A percentile compares a stretch with the other conserved stretches of the same genome.
phyloP scores from a whole-genome alignment of 2,797 vertebrate species.

The Macrochelys suwanniensis region DNA sequence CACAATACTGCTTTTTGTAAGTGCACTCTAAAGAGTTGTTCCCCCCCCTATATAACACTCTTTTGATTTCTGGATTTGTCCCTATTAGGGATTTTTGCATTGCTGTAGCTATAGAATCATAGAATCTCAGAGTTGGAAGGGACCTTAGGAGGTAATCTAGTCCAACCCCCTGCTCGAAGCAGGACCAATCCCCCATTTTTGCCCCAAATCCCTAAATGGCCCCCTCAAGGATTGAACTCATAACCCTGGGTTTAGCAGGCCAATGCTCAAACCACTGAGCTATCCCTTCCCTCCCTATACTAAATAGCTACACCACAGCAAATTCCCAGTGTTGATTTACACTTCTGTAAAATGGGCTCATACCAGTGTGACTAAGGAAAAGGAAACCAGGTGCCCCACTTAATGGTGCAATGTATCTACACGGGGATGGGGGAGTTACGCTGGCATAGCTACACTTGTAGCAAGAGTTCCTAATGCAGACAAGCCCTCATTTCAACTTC shows the following conservation, averaged over 20 bases:
- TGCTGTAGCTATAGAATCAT: neutral
- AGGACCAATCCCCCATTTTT: too few relatives aligned
- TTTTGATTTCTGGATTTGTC: neutral
- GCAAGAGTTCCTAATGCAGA: neutral
- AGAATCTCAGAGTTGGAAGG: too few relatives aligned
- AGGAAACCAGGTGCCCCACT: neutral
- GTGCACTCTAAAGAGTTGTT: neutral
- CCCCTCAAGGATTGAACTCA: too few relatives aligned
- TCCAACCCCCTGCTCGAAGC: too few relatives aligned
- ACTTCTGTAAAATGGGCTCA: neutral
- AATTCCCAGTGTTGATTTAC: neutral
- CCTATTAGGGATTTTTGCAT: conserved; percentile 3
- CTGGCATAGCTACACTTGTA: neutral
- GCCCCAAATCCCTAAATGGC: too few relatives aligned
- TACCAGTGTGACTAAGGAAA: accelerated
- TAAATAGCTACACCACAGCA: neutral
- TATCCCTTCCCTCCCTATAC: too few relatives aligned
- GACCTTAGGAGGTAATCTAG: too few relatives aligned
- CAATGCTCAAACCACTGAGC: too few relatives aligned
- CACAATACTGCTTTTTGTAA: conserved; percentile 37
- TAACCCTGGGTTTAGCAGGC: too few relatives aligned
- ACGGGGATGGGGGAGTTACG: neutral
- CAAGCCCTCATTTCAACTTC: conserved; percentile 52
- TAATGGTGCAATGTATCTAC: accelerated
- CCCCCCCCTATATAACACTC: too few relatives aligned